Percentiles rank a stretch among this genome's conserved stretches.
Evolutionary conservation across 2,113 vertebrate species (phyloP).

Genomic region (Spea multiplicata): DNA sequence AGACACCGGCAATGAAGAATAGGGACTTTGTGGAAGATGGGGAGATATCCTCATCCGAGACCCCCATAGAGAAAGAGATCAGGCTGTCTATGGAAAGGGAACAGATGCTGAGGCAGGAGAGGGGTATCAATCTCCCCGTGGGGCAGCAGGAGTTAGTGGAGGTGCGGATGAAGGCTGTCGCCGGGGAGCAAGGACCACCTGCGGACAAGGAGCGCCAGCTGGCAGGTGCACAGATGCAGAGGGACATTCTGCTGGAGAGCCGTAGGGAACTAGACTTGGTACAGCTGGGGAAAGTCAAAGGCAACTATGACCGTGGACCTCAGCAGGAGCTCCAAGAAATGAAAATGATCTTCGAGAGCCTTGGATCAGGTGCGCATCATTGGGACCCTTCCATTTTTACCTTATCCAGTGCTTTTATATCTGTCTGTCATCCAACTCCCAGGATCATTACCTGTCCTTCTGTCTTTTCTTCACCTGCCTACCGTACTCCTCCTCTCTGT

Average conservation of each 20-base stretch:
- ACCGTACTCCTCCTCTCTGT: too few species aligned
- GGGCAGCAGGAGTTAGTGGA: conserved; percentile 55
- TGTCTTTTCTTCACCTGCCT: too few species aligned
- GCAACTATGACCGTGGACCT: conserved; percentile 66
- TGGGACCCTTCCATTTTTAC: too few species aligned
- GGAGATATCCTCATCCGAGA: conserved; percentile 54
- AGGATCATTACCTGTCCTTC: too few species aligned
- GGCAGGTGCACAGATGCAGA: conserved; percentile 80
- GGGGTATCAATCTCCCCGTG: conserved; percentile 54
- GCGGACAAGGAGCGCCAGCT: conserved; percentile 63
- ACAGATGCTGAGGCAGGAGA: conserved; percentile 57
- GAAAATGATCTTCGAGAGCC: conserved; percentile 69
- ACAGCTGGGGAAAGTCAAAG: conserved; percentile 62
- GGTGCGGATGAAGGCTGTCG: conserved; percentile 56
- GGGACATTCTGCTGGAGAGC: conserved; percentile 73
- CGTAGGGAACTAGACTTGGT: conserved; percentile 73
- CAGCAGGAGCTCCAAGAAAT: conserved; percentile 66
- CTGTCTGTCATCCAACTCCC: too few species aligned
- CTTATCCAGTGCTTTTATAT: too few species aligned
- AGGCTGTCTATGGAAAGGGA: conserved; percentile 60
- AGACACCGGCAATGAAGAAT: conserved; percentile 33
- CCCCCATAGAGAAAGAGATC: conserved; percentile 65
- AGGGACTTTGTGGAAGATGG: conserved; percentile 14
- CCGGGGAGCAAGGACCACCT: conserved; percentile 41
- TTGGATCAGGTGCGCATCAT: conserved; percentile 54